Conservation (phyloP, 2,113 vertebrate species). For the Puffinus mauretanicus region DNA sequence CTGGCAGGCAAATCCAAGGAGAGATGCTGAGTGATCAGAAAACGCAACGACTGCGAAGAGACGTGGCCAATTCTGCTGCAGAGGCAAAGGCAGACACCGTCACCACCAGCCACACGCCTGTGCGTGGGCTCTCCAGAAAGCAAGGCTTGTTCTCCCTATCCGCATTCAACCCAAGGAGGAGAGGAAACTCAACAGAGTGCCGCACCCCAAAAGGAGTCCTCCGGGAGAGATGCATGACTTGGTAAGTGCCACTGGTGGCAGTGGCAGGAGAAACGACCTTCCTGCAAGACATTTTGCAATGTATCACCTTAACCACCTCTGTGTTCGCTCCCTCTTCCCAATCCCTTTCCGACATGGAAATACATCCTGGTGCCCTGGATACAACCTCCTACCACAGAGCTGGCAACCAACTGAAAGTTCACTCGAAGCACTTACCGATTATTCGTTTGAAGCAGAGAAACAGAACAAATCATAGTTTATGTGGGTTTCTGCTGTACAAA, state of each 20-base stretch:
- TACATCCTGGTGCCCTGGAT: not conserved
- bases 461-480: not conserved
- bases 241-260: not conserved
- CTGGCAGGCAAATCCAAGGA: slow-evolving; percentile 27
- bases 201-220: not conserved
- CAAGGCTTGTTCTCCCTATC: not conserved
- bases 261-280: not conserved
- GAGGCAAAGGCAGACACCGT: not conserved
- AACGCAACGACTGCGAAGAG: not conserved
- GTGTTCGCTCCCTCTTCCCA: not conserved
- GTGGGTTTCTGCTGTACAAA: not conserved
- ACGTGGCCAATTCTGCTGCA: not conserved
- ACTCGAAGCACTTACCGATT: not conserved
- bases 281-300: not conserved
- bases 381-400: not conserved
- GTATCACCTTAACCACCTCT: not conserved
- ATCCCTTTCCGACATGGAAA: not conserved
- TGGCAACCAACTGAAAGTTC: not conserved
- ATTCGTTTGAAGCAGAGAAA: not conserved
- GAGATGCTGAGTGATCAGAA: not conserved
- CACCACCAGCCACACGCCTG: not conserved
- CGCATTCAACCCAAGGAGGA: not conserved
- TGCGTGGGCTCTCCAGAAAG: not conserved
- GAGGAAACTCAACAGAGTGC: not conserved
- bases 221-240: not conserved